Percentiles rank a stretch among this genome's conserved stretches.
phyloP scores from a whole-genome alignment of 2,113 vertebrate species.

The Brachypodius melanocephalos region DNA sequence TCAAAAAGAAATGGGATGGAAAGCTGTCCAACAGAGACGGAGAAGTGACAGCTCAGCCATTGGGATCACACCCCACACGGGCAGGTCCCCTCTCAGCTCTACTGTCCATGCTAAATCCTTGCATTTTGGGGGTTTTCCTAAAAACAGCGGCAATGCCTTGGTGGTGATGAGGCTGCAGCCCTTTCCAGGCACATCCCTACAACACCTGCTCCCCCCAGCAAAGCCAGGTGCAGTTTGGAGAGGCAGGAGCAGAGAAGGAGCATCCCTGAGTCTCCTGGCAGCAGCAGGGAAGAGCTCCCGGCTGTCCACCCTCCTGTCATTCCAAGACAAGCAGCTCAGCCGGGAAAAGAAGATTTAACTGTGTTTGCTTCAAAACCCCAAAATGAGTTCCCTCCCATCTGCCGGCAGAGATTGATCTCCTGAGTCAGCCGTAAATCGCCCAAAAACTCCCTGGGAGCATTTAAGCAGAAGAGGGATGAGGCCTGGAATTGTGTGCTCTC shows the following conservation, averaged over 20 bases:
- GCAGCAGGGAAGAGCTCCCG: not conserved
- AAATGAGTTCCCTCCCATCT: slow-evolving; percentile 31
- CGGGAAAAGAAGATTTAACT: slow-evolving; percentile 21
- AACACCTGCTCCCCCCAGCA: fast-evolving
- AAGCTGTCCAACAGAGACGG: not conserved
- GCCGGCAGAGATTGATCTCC: slow-evolving; percentile 18
- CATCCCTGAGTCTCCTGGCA: fast-evolving
- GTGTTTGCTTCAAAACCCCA: slow-evolving; percentile 45
- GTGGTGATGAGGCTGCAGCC: not conserved
- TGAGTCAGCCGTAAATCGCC: slow-evolving; percentile 16
- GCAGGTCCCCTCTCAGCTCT: not conserved
- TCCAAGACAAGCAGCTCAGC: slow-evolving; percentile 30
- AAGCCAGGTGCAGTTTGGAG: fast-evolving
- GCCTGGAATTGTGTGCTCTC: not conserved
- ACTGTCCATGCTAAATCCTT: not conserved
- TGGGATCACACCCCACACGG: not conserved
- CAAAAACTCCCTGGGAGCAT: not conserved
- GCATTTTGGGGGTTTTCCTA: not conserved
- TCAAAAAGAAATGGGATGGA: not conserved
- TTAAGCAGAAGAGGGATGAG: not conserved
- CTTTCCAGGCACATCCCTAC: not conserved
- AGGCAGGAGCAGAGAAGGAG: not conserved
- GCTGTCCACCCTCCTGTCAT: not conserved
- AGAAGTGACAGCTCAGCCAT: not conserved
- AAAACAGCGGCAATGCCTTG: fast-evolving